Conservation (phyloP, 2,113 vertebrate genomes). For the Saimiri boliviensis region DNA sequence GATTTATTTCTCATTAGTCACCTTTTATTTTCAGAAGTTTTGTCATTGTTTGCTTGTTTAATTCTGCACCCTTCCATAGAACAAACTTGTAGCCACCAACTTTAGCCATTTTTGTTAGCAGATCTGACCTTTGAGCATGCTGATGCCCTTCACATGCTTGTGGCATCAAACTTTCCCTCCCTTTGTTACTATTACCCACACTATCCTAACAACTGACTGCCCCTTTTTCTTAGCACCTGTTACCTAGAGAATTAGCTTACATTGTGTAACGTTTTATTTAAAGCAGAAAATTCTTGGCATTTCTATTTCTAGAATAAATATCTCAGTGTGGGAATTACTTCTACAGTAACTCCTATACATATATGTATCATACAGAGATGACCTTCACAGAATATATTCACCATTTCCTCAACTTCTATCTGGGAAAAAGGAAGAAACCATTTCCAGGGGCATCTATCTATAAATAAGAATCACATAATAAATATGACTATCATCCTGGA, state of each 20-base stretch:
- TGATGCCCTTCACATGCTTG: neutral
- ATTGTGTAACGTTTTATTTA: neutral
- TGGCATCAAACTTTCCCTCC: neutral
- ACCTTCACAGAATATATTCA: neutral
- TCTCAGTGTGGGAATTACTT: neutral
- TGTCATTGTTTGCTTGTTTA: neutral
- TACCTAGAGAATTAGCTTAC: neutral
- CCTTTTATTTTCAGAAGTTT: neutral
- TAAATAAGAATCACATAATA: slow-evolving; percentile 5
- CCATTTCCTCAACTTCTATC: slow-evolving; percentile 1
- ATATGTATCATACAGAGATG: neutral
- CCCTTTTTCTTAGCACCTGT: neutral
- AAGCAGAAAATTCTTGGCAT: slow-evolving; percentile 30
- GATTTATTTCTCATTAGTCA: neutral
- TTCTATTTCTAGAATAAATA: slow-evolving; percentile 2
- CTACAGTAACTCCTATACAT: neutral
- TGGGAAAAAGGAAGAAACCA: slow-evolving; percentile 36
- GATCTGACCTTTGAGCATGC: neutral
- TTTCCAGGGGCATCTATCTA: neutral
- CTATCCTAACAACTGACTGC: neutral
- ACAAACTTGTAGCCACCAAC: neutral
- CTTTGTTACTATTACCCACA: neutral
- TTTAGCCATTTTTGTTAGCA: neutral
- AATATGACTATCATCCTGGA: neutral
- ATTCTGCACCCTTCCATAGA: neutral